Evolutionary conservation across 2,888 invertebrate genomes (phyloP).

Genomic region (Coenonympha arcania): DNA sequence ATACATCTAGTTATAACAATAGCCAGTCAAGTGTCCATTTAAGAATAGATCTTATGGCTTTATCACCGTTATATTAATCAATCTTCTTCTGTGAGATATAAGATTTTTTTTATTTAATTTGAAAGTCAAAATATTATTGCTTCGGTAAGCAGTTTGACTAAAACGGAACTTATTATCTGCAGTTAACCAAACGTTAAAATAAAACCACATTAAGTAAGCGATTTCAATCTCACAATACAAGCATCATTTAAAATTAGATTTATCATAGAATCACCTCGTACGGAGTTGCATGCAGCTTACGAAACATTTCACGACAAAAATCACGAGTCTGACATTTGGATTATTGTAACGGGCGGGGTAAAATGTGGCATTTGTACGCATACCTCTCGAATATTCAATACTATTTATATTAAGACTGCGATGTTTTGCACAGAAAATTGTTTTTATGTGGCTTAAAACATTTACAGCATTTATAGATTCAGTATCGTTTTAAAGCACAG

Average conservation of each 20-base stretch:
- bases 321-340: conserved; percentile 72
- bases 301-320: conserved; percentile 66
- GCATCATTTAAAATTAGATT: conserved; percentile 22
- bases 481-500: conserved; percentile 6
- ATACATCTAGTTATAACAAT: too few species aligned
- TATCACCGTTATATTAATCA: too few species aligned
- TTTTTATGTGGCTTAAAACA: background rate
- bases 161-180: too few species aligned
- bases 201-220: conserved; percentile 1
- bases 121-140: too few species aligned
- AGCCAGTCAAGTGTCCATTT: too few species aligned
- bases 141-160: too few species aligned
- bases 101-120: too few species aligned
- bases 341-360: conserved; percentile 56
- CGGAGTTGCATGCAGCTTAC: conserved; percentile 46
- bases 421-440: background rate
- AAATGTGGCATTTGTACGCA: conserved; percentile 65
- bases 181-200: background rate
- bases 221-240: conserved; percentile 4
- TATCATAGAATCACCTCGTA: conserved; percentile 23
- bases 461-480: background rate
- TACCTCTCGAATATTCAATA: conserved; percentile 31
- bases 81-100: too few species aligned
- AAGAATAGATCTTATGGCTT: too few species aligned
- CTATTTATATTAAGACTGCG: background rate